Percentiles rank a stretch among this genome's conserved stretches.
These are phyloP conservation scores for Amia ocellicauda DNA, from an alignment of 2,113 vertebrate genomes.

Conservation along the genomic window DNA sequence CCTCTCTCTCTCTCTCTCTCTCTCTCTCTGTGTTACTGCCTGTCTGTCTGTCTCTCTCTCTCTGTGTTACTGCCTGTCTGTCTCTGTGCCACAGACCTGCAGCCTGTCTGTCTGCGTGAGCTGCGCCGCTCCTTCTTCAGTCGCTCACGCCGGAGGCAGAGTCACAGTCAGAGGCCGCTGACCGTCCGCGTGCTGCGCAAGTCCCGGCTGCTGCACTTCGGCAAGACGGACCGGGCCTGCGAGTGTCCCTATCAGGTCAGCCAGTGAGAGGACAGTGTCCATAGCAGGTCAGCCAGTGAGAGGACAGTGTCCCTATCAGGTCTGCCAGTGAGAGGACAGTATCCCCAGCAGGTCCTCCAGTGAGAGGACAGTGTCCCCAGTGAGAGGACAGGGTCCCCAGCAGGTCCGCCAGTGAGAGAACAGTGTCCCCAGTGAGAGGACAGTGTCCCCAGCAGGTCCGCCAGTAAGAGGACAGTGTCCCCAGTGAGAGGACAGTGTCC, in stretches of 20 bases:
- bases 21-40: no score
- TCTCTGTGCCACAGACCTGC: slow-evolving; percentile 5
- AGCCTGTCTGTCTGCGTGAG: slow-evolving; percentile 27
- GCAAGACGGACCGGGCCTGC: slow-evolving; percentile 51
- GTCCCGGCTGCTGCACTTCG: slow-evolving; percentile 62
- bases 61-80: no score
- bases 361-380: background rate
- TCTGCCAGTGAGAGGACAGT: no score
- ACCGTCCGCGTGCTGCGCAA: slow-evolving; percentile 59
- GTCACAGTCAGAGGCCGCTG: slow-evolving; percentile 29
- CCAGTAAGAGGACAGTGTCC: background rate
- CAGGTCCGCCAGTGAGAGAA: background rate
- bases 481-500: background rate
- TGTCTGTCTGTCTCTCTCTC: no score
- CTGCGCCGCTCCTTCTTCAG: slow-evolving; percentile 4
- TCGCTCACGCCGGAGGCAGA: slow-evolving; percentile 15
- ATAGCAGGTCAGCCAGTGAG: background rate
- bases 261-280: background rate
- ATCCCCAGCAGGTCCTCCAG: background rate
- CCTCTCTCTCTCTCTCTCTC: no score
- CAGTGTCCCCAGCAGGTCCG: no score
- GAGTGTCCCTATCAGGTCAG: slow-evolving; percentile 67
- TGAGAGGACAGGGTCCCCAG: background rate
- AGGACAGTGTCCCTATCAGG: background rate
- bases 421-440: no score